These are phyloP conservation scores for Spongia lamella DNA, from an alignment of 37 sponge, comb jelly and placozoan genomes.

Conservation along the genomic window DNA sequence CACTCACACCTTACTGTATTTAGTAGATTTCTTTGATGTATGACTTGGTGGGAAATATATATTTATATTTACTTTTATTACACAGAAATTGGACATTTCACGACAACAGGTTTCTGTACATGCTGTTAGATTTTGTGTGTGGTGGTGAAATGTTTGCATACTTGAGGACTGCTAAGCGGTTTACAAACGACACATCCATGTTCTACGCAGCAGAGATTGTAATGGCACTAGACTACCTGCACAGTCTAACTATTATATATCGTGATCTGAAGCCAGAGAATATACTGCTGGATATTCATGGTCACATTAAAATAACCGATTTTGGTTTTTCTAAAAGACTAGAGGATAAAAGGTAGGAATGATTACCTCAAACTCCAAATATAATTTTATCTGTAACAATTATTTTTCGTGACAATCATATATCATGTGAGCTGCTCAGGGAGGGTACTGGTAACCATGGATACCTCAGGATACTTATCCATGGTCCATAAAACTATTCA, in stretches of 20 bases:
- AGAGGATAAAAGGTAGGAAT: constrained; percentile 26
- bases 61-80: background rate
- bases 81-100: constrained; percentile 80
- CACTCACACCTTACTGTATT: too few species aligned
- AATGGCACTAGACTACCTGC: constrained; percentile 88
- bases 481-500: too few species aligned
- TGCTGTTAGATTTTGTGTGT: constrained; percentile 85
- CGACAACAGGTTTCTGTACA: constrained; percentile 89
- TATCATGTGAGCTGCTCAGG: too few species aligned
- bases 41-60: background rate
- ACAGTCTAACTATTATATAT: constrained; percentile 83
- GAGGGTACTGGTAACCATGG: too few species aligned
- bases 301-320: constrained; percentile 88
- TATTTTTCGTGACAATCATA: too few species aligned
- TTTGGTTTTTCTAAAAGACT: constrained; percentile 94
- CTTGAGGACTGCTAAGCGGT: constrained; percentile 78
- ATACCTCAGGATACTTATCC: too few species aligned
- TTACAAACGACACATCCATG: constrained; percentile 60
- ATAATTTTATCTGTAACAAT: too few species aligned
- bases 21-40: too few species aligned
- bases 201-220: constrained; percentile 95
- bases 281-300: constrained; percentile 74
- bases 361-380: too few species aligned
- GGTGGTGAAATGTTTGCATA: constrained; percentile 97
- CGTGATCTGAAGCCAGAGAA: constrained; percentile 94